phyloP scores from a whole-genome alignment of 2,888 invertebrate species.

The Ectemnius cavifrons region DNA sequence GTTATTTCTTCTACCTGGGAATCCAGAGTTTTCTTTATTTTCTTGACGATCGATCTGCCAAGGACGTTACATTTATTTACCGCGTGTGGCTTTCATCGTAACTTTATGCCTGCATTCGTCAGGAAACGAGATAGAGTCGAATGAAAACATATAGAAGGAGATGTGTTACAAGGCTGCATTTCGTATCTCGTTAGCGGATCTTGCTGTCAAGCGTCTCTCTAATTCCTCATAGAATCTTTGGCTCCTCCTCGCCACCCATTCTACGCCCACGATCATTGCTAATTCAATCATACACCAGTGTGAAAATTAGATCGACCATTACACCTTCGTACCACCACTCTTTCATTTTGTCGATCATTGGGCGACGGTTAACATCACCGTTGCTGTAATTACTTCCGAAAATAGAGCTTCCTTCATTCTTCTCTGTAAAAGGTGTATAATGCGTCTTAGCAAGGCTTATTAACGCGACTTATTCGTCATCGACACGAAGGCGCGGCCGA shows the following conservation, averaged over 20 bases:
- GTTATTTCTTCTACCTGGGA: too few species aligned
- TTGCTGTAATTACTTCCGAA: not conserved
- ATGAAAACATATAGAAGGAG: constrained; percentile 42
- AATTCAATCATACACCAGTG: not conserved
- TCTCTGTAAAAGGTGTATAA: not conserved
- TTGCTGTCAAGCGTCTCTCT: not conserved
- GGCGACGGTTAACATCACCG: not conserved
- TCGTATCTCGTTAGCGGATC: constrained; percentile 7
- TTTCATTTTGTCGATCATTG: constrained; percentile 14
- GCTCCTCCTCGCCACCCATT: constrained; percentile 2
- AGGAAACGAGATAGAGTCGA: not conserved
- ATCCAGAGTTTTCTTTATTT: too few species aligned
- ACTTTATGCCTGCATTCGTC: not conserved
- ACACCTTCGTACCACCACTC: not conserved
- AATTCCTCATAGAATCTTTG: constrained; percentile 10
- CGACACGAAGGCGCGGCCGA: constrained; percentile 4
- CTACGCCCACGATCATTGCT: constrained; percentile 6
- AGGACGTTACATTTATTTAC: too few species aligned
- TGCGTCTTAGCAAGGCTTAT: not conserved
- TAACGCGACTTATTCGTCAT: constrained; percentile 4
- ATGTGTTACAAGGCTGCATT: constrained; percentile 66
- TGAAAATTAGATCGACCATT: not conserved
- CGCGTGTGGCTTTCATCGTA: not conserved
- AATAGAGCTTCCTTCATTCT: not conserved
- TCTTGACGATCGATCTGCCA: too few species aligned